These are phyloP conservation scores for Pyrgus malvae DNA, from an alignment of 2,888 invertebrate species.

Conservation along the genomic window DNA sequence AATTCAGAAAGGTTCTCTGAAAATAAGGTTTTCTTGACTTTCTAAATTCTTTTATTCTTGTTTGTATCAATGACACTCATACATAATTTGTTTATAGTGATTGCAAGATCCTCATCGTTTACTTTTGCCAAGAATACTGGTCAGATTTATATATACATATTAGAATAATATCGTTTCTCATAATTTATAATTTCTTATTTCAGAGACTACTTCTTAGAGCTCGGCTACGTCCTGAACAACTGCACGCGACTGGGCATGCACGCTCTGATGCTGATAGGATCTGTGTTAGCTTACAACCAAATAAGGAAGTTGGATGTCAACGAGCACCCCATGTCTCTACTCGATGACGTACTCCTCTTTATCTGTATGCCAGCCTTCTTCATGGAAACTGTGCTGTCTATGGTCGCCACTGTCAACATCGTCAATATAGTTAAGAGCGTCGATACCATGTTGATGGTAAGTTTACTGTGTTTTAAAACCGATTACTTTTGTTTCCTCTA, in stretches of 20 bases:
- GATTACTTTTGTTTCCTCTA: too few species aligned
- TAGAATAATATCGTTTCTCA: too few species aligned
- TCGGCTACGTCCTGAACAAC: conserved; percentile 75
- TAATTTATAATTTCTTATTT: too few species aligned
- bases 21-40: too few species aligned
- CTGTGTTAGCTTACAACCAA: conserved; percentile 83
- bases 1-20: too few species aligned
- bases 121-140: too few species aligned
- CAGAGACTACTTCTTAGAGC: conserved; percentile 71
- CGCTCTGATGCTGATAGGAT: conserved; percentile 79
- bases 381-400: conserved; percentile 85
- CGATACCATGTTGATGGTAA: conserved; percentile 80
- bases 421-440: conserved; percentile 73
- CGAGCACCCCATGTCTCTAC: conserved; percentile 82
- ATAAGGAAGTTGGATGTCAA: conserved; percentile 85
- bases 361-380: conserved; percentile 88
- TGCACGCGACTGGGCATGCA: conserved; percentile 80
- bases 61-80: too few species aligned
- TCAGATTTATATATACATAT: too few species aligned
- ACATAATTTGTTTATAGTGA: too few species aligned
- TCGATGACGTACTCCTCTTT: conserved; percentile 87
- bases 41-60: too few species aligned
- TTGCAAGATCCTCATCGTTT: not conserved
- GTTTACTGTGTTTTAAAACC: not conserved
- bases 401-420: conserved; percentile 84